These are phyloP conservation scores for Sitobion miscanthi DNA, from an alignment of 1,140 invertebrate species.

Conservation along the genomic window DNA sequence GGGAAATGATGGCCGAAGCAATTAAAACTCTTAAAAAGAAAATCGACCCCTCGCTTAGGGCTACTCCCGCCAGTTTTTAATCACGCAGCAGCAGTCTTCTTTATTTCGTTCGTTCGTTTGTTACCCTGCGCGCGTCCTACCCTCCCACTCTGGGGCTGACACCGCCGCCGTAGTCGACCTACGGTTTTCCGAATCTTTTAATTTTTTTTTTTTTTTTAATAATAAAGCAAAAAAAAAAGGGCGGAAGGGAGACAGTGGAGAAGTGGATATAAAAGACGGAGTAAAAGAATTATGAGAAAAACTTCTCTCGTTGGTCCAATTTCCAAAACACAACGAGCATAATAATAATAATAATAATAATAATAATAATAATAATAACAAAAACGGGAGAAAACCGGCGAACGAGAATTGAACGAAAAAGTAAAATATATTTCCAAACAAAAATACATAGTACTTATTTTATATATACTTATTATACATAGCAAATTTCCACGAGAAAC, in stretches of 20 bases:
- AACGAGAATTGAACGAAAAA: conserved; percentile 50
- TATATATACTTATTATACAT: not conserved
- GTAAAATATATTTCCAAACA: conserved; percentile 47
- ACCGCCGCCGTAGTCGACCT: not conserved
- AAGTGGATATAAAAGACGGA: not conserved
- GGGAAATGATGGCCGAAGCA: conserved; percentile 61
- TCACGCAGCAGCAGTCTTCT: conserved; percentile 58
- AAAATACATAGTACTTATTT: conserved; percentile 48
- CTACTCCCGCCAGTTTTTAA: conserved; percentile 59
- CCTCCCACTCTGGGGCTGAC: not conserved
- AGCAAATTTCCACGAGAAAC: not conserved
- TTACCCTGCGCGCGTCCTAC: not conserved
- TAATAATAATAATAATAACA: conserved; percentile 37
- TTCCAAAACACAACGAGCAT: conserved; percentile 44
- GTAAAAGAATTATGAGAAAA: conserved; percentile 50
- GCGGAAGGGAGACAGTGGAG: not conserved
- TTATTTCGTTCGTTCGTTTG: conserved; percentile 53
- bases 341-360: conserved; percentile 53
- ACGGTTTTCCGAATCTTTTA: conserved; percentile 46
- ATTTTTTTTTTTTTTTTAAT: conserved; percentile 27
- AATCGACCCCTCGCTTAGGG: conserved; percentile 59
- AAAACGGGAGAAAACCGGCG: conserved; percentile 25
- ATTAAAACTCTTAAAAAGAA: conserved; percentile 62
- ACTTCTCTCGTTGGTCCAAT: conserved; percentile 51
- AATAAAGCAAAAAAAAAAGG: conserved; percentile 26